Conservation (phyloP, 2,113 vertebrate genomes). For the Vombatus ursinus region DNA sequence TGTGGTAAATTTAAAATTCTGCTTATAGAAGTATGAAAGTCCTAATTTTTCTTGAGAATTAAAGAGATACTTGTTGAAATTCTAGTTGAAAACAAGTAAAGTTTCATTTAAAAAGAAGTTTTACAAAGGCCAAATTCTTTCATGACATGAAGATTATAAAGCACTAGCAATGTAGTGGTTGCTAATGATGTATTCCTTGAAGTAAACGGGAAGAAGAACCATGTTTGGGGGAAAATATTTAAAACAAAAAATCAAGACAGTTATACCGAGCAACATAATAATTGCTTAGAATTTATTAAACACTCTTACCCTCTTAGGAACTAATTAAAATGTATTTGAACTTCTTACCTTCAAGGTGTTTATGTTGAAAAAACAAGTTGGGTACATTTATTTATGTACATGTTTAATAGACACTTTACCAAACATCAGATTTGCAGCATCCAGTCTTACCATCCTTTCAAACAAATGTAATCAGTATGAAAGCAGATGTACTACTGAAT, state of each 20-base stretch:
- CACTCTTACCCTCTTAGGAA: neutral
- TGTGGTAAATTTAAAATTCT: neutral
- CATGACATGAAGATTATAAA: conserved; percentile 5
- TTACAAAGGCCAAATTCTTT: conserved; percentile 12
- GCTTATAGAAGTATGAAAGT: conserved; percentile 37
- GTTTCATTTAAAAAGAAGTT: neutral
- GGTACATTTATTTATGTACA: neutral
- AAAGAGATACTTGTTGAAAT: conserved; percentile 12
- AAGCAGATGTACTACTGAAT: conserved; percentile 23
- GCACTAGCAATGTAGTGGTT: neutral
- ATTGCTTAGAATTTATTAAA: conserved; percentile 8
- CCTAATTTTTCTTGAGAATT: neutral
- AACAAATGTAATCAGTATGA: neutral
- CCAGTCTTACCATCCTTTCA: neutral
- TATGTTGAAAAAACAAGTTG: conserved; percentile 8
- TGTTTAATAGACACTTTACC: neutral
- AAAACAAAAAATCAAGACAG: neutral
- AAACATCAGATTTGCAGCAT: neutral
- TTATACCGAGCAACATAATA: neutral
- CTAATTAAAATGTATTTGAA: neutral
- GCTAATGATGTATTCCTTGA: neutral
- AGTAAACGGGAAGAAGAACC: neutral
- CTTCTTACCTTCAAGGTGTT: conserved; percentile 55
- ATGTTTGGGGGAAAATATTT: neutral
- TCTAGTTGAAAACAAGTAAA: neutral